Conservation (phyloP, 2,113 vertebrate genomes). For the Oxyura jamaicensis region DNA sequence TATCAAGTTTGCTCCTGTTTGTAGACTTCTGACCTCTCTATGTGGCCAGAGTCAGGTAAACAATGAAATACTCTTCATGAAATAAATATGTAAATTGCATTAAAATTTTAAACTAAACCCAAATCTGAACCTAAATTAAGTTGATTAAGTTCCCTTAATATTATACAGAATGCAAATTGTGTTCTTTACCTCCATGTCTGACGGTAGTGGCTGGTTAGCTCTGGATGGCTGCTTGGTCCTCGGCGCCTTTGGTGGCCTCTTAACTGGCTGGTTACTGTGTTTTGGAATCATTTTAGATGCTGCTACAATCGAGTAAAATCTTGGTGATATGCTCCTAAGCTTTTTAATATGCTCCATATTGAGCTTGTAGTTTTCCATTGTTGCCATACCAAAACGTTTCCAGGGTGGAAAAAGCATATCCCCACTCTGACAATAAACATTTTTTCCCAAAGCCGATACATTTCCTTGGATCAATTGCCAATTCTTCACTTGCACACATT, state of each 20-base stretch:
- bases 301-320: slow-evolving; percentile 71
- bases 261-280: slow-evolving; percentile 71
- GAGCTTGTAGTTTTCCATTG: slow-evolving; percentile 6
- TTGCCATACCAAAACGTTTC: background rate
- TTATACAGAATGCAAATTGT: background rate
- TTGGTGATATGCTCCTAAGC: slow-evolving; percentile 28
- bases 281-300: slow-evolving; percentile 77
- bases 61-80: background rate
- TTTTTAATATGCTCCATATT: background rate
- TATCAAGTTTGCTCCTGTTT: background rate
- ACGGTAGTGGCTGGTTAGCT: slow-evolving; percentile 83
- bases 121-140: background rate
- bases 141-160: background rate
- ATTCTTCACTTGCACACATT: background rate
- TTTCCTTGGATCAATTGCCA: background rate
- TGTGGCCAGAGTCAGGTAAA: background rate
- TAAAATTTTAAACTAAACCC: background rate
- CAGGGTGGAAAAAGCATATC: background rate
- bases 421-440: background rate
- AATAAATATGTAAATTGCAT: background rate
- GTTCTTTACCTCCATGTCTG: slow-evolving; percentile 79
- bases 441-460: background rate
- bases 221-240: slow-evolving; percentile 95
- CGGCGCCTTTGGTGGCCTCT: slow-evolving; percentile 87
- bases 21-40: background rate